Evolutionary conservation across 2,797 vertebrate genomes (phyloP).

Genomic region (Allobates femoralis): DNA sequence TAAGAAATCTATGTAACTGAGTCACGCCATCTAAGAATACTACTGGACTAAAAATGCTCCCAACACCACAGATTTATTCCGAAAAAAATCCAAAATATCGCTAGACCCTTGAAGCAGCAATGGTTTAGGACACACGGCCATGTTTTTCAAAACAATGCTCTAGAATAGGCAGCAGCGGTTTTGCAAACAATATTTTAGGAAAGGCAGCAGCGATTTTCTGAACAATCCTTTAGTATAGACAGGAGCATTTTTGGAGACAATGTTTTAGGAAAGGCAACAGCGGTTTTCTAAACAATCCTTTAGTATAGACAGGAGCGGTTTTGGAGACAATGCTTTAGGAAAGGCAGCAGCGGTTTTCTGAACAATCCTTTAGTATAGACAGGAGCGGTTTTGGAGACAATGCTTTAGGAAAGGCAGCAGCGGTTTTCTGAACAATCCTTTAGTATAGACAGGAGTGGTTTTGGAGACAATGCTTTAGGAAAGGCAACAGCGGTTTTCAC

Average conservation of each 20-base stretch:
- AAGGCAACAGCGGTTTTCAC: no score
- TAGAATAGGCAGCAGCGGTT: background rate
- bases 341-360: no score
- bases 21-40: background rate
- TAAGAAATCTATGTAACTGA: slow-evolving; percentile 1
- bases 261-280: no score
- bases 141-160: background rate
- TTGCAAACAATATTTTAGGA: background rate
- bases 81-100: background rate
- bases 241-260: background rate
- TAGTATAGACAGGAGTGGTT: background rate
- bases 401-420: background rate
- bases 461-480: background rate
- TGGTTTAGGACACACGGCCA: no score
- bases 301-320: background rate
- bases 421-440: no score
- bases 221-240: background rate
- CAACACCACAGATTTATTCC: background rate
- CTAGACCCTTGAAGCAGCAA: no score
- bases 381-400: background rate
- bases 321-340: background rate
- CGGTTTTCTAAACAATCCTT: no score
- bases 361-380: background rate
- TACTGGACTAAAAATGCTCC: background rate
- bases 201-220: no score